Percentiles rank a stretch among this genome's conserved stretches.
phyloP scores from a whole-genome alignment of 2,113 vertebrate species.

The Pavo muticus region DNA sequence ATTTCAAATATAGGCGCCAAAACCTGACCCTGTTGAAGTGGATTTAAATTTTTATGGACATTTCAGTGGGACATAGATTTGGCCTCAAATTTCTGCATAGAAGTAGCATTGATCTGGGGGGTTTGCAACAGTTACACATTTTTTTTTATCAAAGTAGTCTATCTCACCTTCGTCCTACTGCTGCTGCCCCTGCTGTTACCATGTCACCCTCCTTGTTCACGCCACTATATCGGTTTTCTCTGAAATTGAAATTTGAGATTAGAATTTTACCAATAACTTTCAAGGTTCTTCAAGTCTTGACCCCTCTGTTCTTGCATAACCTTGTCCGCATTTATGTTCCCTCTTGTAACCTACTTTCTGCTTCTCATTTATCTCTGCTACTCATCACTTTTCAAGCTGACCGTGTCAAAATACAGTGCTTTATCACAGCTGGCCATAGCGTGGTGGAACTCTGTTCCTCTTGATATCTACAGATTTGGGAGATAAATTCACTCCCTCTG shows the following conservation, averaged over 20 bases:
- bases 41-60: neutral
- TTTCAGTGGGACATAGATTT: neutral
- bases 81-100: constrained; percentile 2
- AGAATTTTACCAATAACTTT: constrained; percentile 23
- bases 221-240: neutral
- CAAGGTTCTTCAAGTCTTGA: constrained; percentile 46
- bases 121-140: neutral
- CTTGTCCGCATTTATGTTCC: constrained; percentile 36
- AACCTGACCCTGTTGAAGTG: neutral
- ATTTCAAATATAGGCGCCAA: neutral
- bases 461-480: constrained; percentile 21
- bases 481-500: constrained; percentile 31
- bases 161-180: neutral
- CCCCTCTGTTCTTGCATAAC: constrained; percentile 53
- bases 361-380: constrained; percentile 18
- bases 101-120: neutral
- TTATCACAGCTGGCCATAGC: constrained; percentile 23
- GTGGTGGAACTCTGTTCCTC: constrained; percentile 15
- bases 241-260: neutral
- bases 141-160: constrained; percentile 16
- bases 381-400: neutral
- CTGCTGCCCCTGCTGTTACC: constrained; percentile 27
- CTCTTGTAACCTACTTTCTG: constrained; percentile 48
- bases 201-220: neutral
- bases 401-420: neutral